These are phyloP conservation scores for Junonia oenone DNA, from an alignment of 2,888 invertebrate species.

Conservation along the genomic window DNA sequence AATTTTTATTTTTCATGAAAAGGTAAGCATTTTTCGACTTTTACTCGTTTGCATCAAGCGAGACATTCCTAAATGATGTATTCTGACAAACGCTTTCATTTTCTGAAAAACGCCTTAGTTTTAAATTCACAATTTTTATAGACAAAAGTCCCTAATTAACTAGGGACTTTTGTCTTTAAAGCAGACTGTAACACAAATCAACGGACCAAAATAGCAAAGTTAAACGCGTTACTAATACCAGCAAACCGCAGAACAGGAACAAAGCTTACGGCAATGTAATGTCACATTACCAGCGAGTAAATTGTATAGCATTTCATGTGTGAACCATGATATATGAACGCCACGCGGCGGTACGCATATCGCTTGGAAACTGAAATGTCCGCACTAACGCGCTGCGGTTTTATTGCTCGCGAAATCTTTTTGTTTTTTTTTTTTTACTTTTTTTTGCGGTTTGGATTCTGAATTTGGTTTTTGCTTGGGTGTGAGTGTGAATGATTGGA, in stretches of 20 bases:
- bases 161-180: too few species aligned
- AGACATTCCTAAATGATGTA: too few species aligned
- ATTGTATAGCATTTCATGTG: constrained; percentile 8
- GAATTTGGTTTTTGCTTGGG: background rate
- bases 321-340: constrained; percentile 18
- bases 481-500: background rate
- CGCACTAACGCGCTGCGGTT: constrained; percentile 16
- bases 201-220: background rate
- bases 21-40: too few species aligned
- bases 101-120: too few species aligned
- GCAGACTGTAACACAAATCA: background rate
- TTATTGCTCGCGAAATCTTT: constrained; percentile 11
- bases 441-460: background rate
- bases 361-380: constrained; percentile 19
- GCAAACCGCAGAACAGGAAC: background rate
- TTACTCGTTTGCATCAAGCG: too few species aligned
- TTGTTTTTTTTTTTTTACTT: constrained; percentile 1
- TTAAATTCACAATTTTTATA: too few species aligned
- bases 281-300: background rate
- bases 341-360: constrained; percentile 12
- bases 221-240: background rate
- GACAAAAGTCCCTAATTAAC: too few species aligned
- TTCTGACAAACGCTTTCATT: too few species aligned
- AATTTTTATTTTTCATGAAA: background rate
- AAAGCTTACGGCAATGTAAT: background rate